Base-by-base conservation (phyloP, 2,888 invertebrate species). In the Spatulosminthurus flaviceps region DNA sequence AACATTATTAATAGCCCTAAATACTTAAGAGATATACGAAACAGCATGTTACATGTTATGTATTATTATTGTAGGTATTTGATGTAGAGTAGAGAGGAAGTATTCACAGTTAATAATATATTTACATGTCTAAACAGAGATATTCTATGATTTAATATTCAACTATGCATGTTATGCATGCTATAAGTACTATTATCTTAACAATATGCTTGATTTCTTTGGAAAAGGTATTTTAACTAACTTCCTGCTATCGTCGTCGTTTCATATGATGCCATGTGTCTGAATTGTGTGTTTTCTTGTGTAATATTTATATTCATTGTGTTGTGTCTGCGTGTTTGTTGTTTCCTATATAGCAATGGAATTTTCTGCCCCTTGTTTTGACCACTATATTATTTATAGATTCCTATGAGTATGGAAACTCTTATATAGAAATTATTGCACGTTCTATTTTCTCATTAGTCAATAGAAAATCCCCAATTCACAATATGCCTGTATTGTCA, bases 181-280 rank as follows among this genome's bases (percentile, higher is more conserved):
- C n/a, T n/a, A n/a, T n/a, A n/a, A n/a, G n/a, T n/a, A n/a, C n/a
- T 34, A 34, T 34, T 34, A 34, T 34, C 34, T 34, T 34, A 34
- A 9, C 9, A 34, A 34, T 34, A 34, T 34, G 34, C 34, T 34
- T 34, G 34, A 34, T 34, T 34, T 34, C 34, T 34, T 34, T n/a
- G n/a, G 34, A 34, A 34, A 34, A 34, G 34, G 34, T 34, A 34
- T 34, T 51, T 16, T 9, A 51, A 51, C 51, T 51, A 51, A 13
- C 51, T 51, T 51, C 51, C 51, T 51, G 51, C 16, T n/a, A 51
- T 51, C 51, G 51, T n/a, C 51, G 51, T n/a, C 51, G 51, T 51
- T 11, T 51, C 1, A 2, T n/a, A 51, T 51, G 51, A 34, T 34
- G 34, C 34, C 34, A 9, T 51, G 51, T 51, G 16, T 51, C n/a